Base-by-base conservation (phyloP, 2,888 invertebrate genomes). In the Hyles lineata region DNA sequence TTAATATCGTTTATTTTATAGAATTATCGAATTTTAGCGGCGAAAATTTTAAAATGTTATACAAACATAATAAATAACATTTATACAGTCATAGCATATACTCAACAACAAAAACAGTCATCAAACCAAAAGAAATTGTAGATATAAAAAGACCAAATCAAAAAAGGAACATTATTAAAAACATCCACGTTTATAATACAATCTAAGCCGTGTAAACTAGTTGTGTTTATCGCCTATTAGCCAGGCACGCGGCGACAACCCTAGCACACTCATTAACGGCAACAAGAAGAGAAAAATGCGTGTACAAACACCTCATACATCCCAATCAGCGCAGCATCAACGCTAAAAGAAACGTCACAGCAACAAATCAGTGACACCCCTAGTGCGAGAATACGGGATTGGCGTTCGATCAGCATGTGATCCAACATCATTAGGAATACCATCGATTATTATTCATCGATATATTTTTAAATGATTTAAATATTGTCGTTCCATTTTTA, bases 311-410 rank as follows among this genome's bases (percentile, higher is more conserved):
- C 88, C 89, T 90, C 92, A 87, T 90, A 88, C 88, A 87, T 90
- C 88, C 90, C 91, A 92, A 93, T 93, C 92, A 92, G 84, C 83
- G 88, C 82, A 88, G 87, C 89, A 91, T 92, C 92, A 92, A 81
- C 83, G 87, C 83, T 92, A 91, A 92, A 90, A 92, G 92, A 92
- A 91, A 90, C 87, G 89, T 92, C 90, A 87, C 86, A 79, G 83
- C 88, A 89, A 91, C 92, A 91, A 91, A 92, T 92, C 92, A 89
- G 89, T 89, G 91, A 89, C 93, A 92, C 83, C 91, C 90, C 90
- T 91, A 59, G 80, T 79, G 80, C 82, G 21, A 69, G 85, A 83
- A 83, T 79, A 86, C 82, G 50, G 84, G 8, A 9, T 4, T 32
- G 17, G n/a, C 72, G 72, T 52, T 70, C 29, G 52, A 19, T 9